Conservation (phyloP, 1,140 invertebrate species). For the Globodera rostochiensis region DNA sequence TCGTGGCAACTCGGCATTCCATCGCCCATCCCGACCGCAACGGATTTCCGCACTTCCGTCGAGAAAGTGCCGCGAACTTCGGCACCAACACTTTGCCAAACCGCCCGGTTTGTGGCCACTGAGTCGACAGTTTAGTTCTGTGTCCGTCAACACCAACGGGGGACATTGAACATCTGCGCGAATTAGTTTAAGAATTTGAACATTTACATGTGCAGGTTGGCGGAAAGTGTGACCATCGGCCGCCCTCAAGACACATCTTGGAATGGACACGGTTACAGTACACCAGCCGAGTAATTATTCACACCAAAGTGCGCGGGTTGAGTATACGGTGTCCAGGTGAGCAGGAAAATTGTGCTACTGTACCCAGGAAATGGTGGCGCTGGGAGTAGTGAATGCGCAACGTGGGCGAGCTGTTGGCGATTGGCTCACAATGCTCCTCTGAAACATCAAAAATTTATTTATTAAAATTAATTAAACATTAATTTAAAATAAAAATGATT, state of each 20-base stretch:
- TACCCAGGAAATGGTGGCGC: conserved; percentile 42
- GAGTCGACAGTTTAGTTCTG: conserved; percentile 41
- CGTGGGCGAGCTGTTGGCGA: conserved; percentile 37
- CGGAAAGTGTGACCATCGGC: conserved; percentile 50
- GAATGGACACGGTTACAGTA: not conserved
- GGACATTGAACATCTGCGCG: conserved; percentile 49
- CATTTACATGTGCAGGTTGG: conserved; percentile 41
- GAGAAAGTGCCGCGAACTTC: conserved; percentile 19
- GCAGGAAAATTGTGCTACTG: conserved; percentile 48
- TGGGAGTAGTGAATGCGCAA: conserved; percentile 42
- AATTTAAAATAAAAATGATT: not conserved
- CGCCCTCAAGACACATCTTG: conserved; percentile 46
- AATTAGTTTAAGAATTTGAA: conserved; percentile 1
- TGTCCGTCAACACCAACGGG: conserved; percentile 37
- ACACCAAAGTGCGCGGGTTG: conserved; percentile 36
- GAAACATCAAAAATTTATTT: conserved; percentile 15
- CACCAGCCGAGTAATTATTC: not conserved
- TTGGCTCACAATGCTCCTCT: conserved; percentile 55
- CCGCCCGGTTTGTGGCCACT: conserved; percentile 51
- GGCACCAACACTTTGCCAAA: conserved; percentile 45
- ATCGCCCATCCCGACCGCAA: conserved; percentile 42
- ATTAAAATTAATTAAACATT: not conserved
- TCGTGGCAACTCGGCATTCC: conserved; percentile 33
- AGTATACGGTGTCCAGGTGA: conserved; percentile 39
- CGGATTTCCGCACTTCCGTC: conserved; percentile 38